phyloP scores from a whole-genome alignment of 2,797 vertebrate genomes.

The Rhabdophis nuchalis region DNA sequence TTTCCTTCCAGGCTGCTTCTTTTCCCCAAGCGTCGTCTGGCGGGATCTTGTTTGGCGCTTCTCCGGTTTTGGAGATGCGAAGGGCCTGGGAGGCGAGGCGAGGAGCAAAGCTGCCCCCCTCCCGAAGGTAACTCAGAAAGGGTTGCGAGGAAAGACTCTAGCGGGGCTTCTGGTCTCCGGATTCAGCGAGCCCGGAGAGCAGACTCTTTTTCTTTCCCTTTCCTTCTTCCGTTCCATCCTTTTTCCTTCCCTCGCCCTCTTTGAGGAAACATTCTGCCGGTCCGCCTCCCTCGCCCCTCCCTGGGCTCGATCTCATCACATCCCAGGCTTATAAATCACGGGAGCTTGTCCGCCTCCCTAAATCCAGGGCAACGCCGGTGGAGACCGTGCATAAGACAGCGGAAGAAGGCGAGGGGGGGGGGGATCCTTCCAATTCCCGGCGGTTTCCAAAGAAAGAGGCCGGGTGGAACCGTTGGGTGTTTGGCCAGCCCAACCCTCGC shows the following conservation, averaged over 20 bases:
- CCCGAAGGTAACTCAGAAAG: not conserved
- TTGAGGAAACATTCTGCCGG: not conserved
- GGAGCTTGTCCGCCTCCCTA: not conserved
- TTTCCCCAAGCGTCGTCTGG: slow-evolving; percentile 16
- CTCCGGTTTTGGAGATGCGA: slow-evolving; percentile 38
- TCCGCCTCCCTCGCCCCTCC: not conserved
- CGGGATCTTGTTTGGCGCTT: slow-evolving; percentile 36
- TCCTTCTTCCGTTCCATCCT: too few species aligned
- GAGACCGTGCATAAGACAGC: not conserved
- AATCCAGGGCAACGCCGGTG: not conserved
- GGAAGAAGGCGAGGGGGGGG: not conserved
- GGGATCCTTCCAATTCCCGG: not conserved
- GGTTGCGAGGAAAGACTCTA: not conserved
- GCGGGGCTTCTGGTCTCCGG: not conserved
- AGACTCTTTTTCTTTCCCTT: not conserved
- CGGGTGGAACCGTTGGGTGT: not conserved
- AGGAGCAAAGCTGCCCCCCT: not conserved
- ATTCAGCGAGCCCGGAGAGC: too few species aligned
- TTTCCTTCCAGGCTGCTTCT: not conserved
- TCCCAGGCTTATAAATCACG: not conserved
- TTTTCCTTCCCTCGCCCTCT: not conserved
- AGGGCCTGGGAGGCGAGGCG: not conserved
- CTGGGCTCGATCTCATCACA: not conserved
- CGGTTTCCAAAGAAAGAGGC: not conserved
- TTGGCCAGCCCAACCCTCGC: not conserved